phyloP scores from a whole-genome alignment of 2,888 invertebrate genomes.

The Cephus nigrinus region DNA sequence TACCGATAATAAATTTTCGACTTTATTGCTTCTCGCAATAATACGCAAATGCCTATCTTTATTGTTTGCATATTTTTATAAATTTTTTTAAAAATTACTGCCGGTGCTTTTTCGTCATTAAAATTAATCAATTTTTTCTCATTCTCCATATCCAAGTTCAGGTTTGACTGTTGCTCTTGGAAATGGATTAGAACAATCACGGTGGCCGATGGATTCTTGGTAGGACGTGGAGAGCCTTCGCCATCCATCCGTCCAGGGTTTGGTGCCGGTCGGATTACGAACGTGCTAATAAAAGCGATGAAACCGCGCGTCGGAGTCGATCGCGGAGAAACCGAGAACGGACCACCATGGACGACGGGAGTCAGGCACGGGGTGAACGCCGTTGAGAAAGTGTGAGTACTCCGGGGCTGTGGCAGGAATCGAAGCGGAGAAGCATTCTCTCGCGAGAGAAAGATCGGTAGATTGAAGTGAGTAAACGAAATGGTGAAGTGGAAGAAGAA shows the following conservation, averaged over 20 bases:
- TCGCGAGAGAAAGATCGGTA: constrained; percentile 11
- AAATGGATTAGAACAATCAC: constrained; percentile 1
- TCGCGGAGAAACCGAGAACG: constrained; percentile 2
- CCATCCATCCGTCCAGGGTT: not conserved
- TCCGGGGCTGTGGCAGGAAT: not conserved
- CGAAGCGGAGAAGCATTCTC: not conserved
- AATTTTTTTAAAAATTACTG: not conserved
- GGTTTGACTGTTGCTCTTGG: constrained; percentile 8
- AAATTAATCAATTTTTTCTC: constrained; percentile 16
- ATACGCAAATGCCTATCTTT: not conserved
- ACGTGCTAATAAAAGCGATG: constrained; percentile 7
- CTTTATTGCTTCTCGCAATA: not conserved
- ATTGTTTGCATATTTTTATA: not conserved
- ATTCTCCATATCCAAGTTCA: not conserved
- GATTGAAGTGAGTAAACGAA: constrained; percentile 16
- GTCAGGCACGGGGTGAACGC: not conserved
- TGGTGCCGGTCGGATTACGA: constrained; percentile 6
- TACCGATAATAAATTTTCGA: not conserved
- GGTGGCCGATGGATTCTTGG: not conserved
- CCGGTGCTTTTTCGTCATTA: not conserved
- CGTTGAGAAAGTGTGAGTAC: not conserved
- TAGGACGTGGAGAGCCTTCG: not conserved
- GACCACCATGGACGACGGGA: constrained; percentile 1
- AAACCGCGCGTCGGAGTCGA: constrained; percentile 6
- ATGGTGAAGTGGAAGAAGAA: not conserved